These are phyloP conservation scores for Aeoliscus strigatus DNA, from an alignment of 2,797 vertebrate genomes.

Conservation along the genomic window DNA sequence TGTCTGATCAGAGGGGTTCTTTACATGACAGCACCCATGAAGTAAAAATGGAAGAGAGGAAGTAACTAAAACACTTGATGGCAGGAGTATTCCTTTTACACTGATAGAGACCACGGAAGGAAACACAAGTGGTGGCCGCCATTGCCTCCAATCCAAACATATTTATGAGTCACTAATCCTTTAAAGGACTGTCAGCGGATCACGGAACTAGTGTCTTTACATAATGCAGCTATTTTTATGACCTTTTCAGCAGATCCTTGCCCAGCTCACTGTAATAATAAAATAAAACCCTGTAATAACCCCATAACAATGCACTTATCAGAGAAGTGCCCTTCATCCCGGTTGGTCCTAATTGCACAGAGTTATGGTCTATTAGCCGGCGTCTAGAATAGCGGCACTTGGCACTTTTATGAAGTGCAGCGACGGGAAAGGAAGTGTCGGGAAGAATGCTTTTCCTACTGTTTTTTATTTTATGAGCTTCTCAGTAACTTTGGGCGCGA, in stretches of 20 bases:
- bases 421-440: slow-evolving; percentile 21
- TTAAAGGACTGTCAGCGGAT: too few relatives aligned
- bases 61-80: too few relatives aligned
- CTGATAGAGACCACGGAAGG: too few relatives aligned
- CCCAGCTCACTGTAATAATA: slow-evolving; percentile 35
- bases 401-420: slow-evolving; percentile 53
- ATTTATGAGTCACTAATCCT: too few relatives aligned
- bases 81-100: too few relatives aligned
- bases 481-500: slow-evolving; percentile 28
- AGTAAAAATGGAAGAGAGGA: too few relatives aligned
- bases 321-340: slow-evolving; percentile 26
- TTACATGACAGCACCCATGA: too few relatives aligned
- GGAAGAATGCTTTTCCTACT: slow-evolving; percentile 34
- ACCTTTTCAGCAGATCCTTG: slow-evolving; percentile 18
- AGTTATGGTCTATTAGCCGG: slow-evolving; percentile 39
- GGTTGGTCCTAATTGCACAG: slow-evolving; percentile 42
- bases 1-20: too few relatives aligned
- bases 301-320: slow-evolving; percentile 44
- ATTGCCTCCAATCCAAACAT: too few relatives aligned
- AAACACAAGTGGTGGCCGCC: too few relatives aligned
- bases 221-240: slow-evolving; percentile 22
- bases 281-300: slow-evolving; percentile 40
- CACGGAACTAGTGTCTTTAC: too few relatives aligned
- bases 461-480: slow-evolving; percentile 64
- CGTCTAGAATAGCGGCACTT: slow-evolving; percentile 46